Base-by-base conservation (phyloP, 2,797 vertebrate genomes). In the Chromobotia macracanthus region DNA sequence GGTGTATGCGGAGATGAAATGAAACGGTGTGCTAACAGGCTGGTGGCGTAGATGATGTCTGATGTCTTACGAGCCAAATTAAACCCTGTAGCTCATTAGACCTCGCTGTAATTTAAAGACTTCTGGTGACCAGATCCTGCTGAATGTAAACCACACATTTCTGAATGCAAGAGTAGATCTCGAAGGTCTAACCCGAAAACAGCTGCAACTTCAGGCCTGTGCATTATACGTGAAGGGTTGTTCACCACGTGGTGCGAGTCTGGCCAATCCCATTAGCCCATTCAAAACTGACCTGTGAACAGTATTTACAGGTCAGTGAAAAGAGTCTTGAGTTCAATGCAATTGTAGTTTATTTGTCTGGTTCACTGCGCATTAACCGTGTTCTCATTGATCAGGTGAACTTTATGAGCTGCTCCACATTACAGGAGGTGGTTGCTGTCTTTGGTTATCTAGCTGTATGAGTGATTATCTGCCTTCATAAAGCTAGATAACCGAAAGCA, bases 401-500 rank as follows among this genome's bases (percentile, higher is more conserved):
- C 72, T 68, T 53, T 68, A 48, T 16, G 65, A 70, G 77, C 48
- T 55, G 77, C 3, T 66, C 65, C 58, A 15, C 44, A 16, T 50
- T 56, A 9, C 15, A 60, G 92, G 96, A 95, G 95, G 93, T 92
- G 89, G 96, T 95, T 96, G 95, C 94, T 95, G 93, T 95, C 94
- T 95, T 95, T 95, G 94, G 94, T 95, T 95, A 94, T 95, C 94
- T 95, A 94, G 94, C 94, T 94, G 94, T 94, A 94, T 97, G 94
- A 93, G 96, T 97, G 77, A 72, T 94, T 94, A 93, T 82, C 91
- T 89, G 87, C 31, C 95, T 96, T 98, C 96, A 99, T 99, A 99
- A 99, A 99, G 97, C 97, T 99, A 98, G 96, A 98, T 98, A 98
- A 99, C 97, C 96, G 97, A 98, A 99, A 98, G 97, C 98, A 98